phyloP scores from a whole-genome alignment of 30 jellyfish, hydroid and myxozoan species.

The Haliclystus octoradiatus region DNA sequence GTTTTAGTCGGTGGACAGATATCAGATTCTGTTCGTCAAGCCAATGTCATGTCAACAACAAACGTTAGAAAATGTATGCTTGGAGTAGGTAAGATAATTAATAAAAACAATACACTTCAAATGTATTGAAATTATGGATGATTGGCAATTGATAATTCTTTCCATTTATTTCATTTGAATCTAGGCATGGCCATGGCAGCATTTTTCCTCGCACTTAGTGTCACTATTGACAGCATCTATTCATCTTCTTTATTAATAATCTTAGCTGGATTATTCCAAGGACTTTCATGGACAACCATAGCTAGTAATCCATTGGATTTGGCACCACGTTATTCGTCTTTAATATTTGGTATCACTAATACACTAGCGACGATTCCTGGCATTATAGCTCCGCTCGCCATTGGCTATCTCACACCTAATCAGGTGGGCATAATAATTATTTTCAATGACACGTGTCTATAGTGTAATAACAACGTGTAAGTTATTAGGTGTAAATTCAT shows the following conservation, averaged over 20 bases:
- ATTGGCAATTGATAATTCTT: too few relatives aligned
- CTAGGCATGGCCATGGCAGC: not conserved
- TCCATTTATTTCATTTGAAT: too few relatives aligned
- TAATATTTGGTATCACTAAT: not conserved
- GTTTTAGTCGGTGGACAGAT: not conserved
- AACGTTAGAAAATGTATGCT: constrained; percentile 8
- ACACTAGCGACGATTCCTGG: not conserved
- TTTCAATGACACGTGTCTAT: too few relatives aligned
- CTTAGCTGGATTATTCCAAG: not conserved
- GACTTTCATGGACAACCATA: not conserved
- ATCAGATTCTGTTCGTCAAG: not conserved
- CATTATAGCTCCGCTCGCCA: not conserved
- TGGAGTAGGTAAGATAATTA: constrained; percentile 44
- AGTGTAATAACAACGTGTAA: not conserved
- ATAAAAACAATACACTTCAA: too few relatives aligned
- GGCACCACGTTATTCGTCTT: not conserved
- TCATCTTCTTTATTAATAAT: not conserved
- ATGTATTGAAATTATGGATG: too few relatives aligned
- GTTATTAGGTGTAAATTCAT: not conserved
- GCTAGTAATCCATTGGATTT: not conserved
- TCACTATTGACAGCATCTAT: not conserved
- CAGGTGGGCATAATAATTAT: not conserved
- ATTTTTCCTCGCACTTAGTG: not conserved
- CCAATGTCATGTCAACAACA: not conserved
- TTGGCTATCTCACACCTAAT: not conserved